Conservation (phyloP, 2,888 invertebrate genomes). For the Eupelmus urozonus region DNA sequence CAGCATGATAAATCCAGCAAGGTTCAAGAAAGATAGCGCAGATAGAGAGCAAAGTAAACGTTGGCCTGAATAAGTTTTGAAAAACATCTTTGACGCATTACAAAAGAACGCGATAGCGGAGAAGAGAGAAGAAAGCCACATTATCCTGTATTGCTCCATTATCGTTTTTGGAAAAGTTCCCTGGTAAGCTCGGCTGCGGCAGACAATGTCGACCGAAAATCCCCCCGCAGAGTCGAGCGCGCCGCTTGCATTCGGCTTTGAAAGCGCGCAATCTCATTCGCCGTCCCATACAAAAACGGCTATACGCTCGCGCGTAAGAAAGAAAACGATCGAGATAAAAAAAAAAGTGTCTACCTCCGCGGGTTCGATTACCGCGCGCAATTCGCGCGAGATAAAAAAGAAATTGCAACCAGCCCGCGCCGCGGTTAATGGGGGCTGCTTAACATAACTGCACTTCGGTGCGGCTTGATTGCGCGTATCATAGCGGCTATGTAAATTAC, state of each 20-base stretch:
- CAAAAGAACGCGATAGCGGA: background rate
- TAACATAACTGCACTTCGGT: conserved; percentile 32
- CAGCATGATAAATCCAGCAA: too few species aligned
- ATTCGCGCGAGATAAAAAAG: conserved; percentile 10
- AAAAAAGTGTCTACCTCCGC: background rate
- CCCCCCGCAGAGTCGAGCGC: conserved; percentile 24
- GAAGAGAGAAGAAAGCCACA: background rate
- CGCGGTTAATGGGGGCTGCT: conserved; percentile 17
- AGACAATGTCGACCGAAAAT: conserved; percentile 25
- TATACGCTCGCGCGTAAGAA: background rate
- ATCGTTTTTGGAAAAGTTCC: conserved; percentile 32
- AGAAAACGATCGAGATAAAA: background rate
- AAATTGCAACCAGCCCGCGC: background rate
- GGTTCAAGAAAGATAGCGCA: too few species aligned
- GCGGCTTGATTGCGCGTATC: conserved; percentile 24
- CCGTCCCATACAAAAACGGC: conserved; percentile 34
- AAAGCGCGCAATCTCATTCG: conserved; percentile 28
- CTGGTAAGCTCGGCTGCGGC: background rate
- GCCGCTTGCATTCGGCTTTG: conserved; percentile 18
- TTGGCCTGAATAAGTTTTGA: background rate
- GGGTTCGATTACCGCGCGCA: background rate
- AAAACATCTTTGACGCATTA: background rate
- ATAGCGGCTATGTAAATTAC: conserved; percentile 34
- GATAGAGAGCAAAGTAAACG: background rate
- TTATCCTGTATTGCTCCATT: background rate